These are phyloP conservation scores for Pitangus sulphuratus DNA, from an alignment of 2,797 vertebrate species.

Conservation along the genomic window DNA sequence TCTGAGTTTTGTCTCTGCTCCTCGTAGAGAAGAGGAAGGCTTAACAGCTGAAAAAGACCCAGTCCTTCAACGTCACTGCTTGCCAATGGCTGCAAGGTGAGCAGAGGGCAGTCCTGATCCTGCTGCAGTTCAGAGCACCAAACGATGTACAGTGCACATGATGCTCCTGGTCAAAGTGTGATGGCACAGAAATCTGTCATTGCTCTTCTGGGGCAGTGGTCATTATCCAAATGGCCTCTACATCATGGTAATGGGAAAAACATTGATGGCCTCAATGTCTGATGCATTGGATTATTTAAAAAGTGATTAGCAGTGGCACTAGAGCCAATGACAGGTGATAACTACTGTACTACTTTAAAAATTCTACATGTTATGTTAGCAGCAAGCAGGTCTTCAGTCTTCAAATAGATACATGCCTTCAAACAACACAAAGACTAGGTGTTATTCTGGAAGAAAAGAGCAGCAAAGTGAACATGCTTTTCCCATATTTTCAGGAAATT, in stretches of 20 bases:
- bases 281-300: neutral
- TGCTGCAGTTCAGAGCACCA: neutral
- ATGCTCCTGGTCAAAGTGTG: neutral
- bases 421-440: neutral
- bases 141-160: fast-evolving
- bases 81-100: neutral
- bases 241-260: neutral
- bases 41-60: neutral
- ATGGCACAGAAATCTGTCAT: neutral
- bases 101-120: neutral
- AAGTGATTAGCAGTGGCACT: neutral
- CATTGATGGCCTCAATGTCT: neutral
- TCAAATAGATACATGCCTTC: neutral
- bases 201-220: neutral
- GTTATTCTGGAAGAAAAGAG: neutral
- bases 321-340: neutral
- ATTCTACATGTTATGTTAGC: neutral
- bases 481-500: neutral
- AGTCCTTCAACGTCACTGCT: neutral
- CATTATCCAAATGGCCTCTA: neutral
- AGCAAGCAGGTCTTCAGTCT: neutral
- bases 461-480: neutral
- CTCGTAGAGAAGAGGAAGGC: neutral
- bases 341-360: neutral
- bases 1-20: neutral